phyloP scores from a whole-genome alignment of 2,113 vertebrate genomes.

The Vicugna pacos region DNA sequence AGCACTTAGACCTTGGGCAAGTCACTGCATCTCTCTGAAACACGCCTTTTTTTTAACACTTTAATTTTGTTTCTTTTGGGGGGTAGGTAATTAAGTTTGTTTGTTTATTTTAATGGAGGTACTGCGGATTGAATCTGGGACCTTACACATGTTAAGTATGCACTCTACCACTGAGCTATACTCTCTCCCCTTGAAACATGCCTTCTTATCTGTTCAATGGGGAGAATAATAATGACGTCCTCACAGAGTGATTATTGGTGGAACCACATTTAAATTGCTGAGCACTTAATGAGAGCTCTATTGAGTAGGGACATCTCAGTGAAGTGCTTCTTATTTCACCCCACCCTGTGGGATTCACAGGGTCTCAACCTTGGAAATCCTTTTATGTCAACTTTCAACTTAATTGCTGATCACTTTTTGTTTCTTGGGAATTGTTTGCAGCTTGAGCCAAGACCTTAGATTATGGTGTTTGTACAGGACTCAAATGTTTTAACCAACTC shows the following conservation, averaged over 20 bases:
- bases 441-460: slow-evolving; percentile 9
- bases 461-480: background rate
- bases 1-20: background rate
- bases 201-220: slow-evolving; percentile 33
- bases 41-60: no score
- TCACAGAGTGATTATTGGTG: background rate
- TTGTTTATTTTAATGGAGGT: no score
- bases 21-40: background rate
- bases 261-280: slow-evolving; percentile 9
- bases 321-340: slow-evolving; percentile 25
- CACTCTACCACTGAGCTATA: no score
- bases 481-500: slow-evolving; percentile 44
- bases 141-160: no score
- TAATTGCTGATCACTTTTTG: background rate
- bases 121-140: no score
- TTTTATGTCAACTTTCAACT: slow-evolving; percentile 51
- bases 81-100: no score
- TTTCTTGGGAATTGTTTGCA: slow-evolving; percentile 51
- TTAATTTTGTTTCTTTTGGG: no score
- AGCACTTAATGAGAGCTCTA: background rate
- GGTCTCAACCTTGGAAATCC: background rate
- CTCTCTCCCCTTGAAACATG: background rate
- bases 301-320: background rate
- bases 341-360: background rate
- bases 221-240: background rate